Evolutionary conservation across 2,113 vertebrate species (phyloP).

Genomic region (Gyps fulvus): DNA sequence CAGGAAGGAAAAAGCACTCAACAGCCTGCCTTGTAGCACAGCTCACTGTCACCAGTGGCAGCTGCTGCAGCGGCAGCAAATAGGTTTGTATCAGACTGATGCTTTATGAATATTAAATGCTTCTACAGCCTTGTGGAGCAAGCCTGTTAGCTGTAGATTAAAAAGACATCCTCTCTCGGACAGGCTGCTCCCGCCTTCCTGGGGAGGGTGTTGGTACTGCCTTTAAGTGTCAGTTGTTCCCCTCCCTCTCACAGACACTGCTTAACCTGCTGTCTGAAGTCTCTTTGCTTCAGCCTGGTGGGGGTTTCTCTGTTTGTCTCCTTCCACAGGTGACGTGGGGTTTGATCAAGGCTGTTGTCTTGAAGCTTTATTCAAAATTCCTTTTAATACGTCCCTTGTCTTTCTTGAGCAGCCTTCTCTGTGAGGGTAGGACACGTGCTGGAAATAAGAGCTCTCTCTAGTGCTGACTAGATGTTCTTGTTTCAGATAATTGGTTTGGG

Average conservation of each 20-base stretch:
- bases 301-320: not conserved
- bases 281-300: not conserved
- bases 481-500: not conserved
- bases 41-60: not conserved
- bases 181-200: not conserved
- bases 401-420: not conserved
- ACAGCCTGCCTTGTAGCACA: not conserved
- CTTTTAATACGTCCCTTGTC: not conserved
- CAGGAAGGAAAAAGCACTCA: not conserved
- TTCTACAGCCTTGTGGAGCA: not conserved
- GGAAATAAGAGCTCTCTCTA: not conserved
- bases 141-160: not conserved
- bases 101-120: not conserved
- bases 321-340: not conserved
- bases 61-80: not conserved
- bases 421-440: not conserved
- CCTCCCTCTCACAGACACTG: not conserved
- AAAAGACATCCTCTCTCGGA: not conserved
- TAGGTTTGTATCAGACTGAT: not conserved
- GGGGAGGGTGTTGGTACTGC: not conserved
- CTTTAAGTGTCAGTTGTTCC: not conserved
- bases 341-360: not conserved
- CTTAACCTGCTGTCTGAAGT: not conserved
- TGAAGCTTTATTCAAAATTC: not conserved
- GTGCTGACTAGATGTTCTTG: not conserved